phyloP scores from a whole-genome alignment of 2,888 invertebrate genomes.

The Nipponacmea schrenckii region DNA sequence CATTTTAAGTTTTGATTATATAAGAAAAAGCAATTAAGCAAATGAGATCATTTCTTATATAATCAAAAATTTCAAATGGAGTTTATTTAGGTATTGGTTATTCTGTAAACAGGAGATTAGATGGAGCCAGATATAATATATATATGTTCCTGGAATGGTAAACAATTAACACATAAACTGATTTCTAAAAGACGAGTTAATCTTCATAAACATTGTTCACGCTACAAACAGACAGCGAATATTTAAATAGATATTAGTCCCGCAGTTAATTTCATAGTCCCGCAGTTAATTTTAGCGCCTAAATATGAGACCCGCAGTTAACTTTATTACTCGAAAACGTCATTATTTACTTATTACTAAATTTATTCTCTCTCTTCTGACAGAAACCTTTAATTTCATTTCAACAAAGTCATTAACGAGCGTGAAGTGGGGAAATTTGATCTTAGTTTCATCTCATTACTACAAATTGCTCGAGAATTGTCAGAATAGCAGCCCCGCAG shows the following conservation, averaged over 20 bases:
- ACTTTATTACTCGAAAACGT: neutral
- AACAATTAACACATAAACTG: neutral
- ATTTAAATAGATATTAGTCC: neutral
- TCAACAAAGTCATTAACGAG: conserved; percentile 6
- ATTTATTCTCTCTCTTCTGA: neutral
- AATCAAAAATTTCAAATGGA: too few species aligned
- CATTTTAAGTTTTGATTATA: too few species aligned
- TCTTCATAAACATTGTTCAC: neutral
- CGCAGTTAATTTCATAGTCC: neutral
- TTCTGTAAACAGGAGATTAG: too few species aligned
- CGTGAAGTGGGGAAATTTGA: neutral
- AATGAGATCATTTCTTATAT: too few species aligned
- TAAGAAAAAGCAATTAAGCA: too few species aligned
- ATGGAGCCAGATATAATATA: neutral
- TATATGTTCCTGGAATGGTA: neutral
- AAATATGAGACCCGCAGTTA: neutral
- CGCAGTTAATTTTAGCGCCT: too few species aligned
- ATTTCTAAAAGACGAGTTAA: neutral
- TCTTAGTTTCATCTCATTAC: neutral
- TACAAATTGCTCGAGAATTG: conserved; percentile 7
- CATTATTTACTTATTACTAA: neutral
- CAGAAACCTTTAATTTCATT: conserved; percentile 6
- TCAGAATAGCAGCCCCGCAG: conserved; percentile 1
- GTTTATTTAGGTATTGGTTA: too few species aligned
- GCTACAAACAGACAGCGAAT: neutral